These are phyloP conservation scores for Serinus canaria DNA, from an alignment of 2,113 vertebrate species.

Conservation along the genomic window DNA sequence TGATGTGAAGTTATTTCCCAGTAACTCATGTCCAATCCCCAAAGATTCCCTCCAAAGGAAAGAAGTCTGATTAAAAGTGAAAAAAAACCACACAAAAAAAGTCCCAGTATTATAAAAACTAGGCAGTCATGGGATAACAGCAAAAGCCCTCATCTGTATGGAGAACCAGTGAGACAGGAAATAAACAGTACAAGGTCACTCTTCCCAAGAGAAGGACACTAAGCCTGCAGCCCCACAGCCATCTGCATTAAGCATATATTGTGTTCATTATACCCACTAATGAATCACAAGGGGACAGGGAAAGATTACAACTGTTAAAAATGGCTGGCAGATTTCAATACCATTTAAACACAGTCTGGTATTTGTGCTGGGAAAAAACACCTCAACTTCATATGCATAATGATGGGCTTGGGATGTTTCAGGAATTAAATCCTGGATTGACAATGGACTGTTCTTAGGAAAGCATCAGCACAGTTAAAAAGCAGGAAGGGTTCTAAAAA, in stretches of 20 bases:
- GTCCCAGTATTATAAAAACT: not conserved
- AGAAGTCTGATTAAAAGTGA: not conserved
- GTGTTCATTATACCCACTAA: not conserved
- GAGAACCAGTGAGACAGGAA: not conserved
- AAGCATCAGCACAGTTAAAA: not conserved
- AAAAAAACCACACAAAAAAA: not conserved
- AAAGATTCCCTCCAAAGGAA: not conserved
- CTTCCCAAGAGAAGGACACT: not conserved
- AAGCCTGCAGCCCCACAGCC: not conserved
- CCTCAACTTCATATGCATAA: not conserved
- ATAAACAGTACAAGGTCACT: not conserved
- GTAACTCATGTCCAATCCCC: not conserved
- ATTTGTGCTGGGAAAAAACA: not conserved
- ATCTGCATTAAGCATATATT: not conserved
- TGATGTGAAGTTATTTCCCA: not conserved
- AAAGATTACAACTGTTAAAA: not conserved
- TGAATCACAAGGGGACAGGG: not conserved
- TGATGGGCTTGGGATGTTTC: not conserved
- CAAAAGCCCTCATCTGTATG: not conserved
- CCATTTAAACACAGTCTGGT: not conserved
- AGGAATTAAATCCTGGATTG: not conserved
- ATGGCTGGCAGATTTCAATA: not conserved
- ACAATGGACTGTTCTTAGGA: not conserved
- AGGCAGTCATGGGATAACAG: not conserved
- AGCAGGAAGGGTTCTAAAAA: not conserved